Base-by-base conservation (phyloP, 2,797 vertebrate species). In the Scomberomorus guttatus region DNA sequence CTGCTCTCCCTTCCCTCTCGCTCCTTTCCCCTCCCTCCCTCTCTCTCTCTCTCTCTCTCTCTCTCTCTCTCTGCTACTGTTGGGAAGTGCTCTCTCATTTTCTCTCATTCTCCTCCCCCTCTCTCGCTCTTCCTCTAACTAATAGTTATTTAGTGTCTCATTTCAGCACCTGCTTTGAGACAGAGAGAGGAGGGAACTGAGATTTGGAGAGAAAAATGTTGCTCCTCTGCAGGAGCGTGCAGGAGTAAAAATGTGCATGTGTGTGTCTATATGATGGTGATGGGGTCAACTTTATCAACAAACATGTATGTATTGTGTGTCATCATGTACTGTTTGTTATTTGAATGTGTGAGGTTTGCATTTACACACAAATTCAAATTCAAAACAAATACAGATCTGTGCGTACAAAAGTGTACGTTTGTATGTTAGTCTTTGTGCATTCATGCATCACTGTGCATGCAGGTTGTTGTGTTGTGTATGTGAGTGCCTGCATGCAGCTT, bases 131-230 rank as follows among this genome's bases (percentile, higher is more conserved):
- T 87, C 86, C 89, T 86, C 84, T 79, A 82, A 80, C 78, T 90
- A 92, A 94, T 93, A 93, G 87, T 94, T 94, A 92, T 94, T 94
- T 93, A 93, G 92, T 94, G 91, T 94, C 90, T 93, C 81, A 89
- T 92, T 94, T 93, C 86, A 93, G 90, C 94, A 96, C 93, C 94
- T 95, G 94, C 91, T 89, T 75, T 74, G 55, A 85, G 77, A 90
- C 85, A 84, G 75, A 79, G 73, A 74, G 46, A 76, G 64, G 51
- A 72, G 42, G 60, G 66, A 85, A 83, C 81, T 73, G 63, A 73
- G 77, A 76, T 52, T 68, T 81, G 73, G 57, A 51, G 58, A 72
- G 72, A 83, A 75, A 84, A 83, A 85, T 75, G 66, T 69, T 72
- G 76, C 79, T 85, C 81, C 56, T 77, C 18, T 27, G 29, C 73